Conservation (phyloP, 1,140 invertebrate genomes). For the Cheumatopsyche charites region DNA sequence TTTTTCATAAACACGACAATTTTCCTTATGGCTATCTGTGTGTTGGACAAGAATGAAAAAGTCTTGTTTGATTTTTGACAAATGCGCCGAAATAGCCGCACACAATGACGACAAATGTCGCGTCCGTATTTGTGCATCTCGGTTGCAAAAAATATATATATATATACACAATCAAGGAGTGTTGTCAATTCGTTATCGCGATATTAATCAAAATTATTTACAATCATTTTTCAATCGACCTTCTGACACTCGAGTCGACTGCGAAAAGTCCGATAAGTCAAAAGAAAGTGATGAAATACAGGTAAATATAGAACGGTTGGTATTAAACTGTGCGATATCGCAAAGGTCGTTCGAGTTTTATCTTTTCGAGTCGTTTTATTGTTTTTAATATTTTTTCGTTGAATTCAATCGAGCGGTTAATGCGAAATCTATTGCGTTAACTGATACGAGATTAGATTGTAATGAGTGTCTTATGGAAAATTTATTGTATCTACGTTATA, state of each 20-base stretch:
- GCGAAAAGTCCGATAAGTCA: slow-evolving; percentile 1
- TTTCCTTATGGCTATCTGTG: neutral
- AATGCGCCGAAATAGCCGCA: neutral
- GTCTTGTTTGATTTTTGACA: neutral
- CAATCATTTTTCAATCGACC: slow-evolving; percentile 20
- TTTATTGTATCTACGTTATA: neutral
- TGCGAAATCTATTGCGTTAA: slow-evolving; percentile 6
- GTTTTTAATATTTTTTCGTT: neutral
- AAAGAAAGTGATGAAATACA: slow-evolving; percentile 22
- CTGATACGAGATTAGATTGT: slow-evolving; percentile 16
- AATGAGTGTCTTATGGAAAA: neutral
- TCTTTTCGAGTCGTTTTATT: neutral
- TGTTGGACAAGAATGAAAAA: neutral
- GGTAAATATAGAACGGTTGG: neutral
- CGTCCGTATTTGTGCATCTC: too few relatives aligned
- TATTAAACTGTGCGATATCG: neutral
- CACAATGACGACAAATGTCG: too few relatives aligned
- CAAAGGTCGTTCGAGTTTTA: slow-evolving; percentile 11
- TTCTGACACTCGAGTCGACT: neutral
- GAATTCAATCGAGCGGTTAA: slow-evolving; percentile 5
- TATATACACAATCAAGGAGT: too few relatives aligned
- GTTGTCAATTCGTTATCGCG: neutral
- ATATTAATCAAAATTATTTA: neutral
- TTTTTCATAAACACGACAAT: neutral
- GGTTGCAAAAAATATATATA: too few relatives aligned